Percentiles rank a stretch among this genome's conserved stretches.
Conservation (phyloP, 2,888 invertebrate genomes). For the Camptogramma bilineatum region DNA sequence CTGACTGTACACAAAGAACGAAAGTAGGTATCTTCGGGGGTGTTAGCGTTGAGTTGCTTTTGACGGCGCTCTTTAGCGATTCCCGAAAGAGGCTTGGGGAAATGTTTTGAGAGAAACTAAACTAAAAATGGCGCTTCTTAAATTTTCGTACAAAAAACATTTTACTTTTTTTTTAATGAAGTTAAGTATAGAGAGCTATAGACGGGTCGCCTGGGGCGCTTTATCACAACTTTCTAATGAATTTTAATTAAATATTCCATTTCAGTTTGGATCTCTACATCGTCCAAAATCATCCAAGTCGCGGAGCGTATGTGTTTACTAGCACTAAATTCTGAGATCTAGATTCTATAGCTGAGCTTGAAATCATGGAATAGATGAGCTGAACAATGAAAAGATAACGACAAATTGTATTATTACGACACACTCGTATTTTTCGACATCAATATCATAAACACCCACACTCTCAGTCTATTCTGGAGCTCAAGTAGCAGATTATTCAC, state of each 20-base stretch:
- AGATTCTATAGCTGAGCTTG: too few relatives aligned
- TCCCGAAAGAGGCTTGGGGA: constrained; percentile 2
- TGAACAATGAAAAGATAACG: background rate
- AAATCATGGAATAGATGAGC: too few relatives aligned
- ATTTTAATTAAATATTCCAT: background rate
- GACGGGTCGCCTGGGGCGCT: background rate
- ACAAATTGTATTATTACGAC: constrained; percentile 3
- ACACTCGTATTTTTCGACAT: constrained; percentile 3
- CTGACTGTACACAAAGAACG: background rate
- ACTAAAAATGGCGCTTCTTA: background rate
- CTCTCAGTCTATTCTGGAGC: constrained; percentile 1
- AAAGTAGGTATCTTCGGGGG: constrained; percentile 6
- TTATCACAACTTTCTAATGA: background rate
- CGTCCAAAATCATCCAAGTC: background rate
- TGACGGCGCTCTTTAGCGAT: constrained; percentile 13
- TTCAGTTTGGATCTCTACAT: background rate
- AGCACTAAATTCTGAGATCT: too few relatives aligned
- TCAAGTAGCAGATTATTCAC: background rate
- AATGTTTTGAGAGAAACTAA: background rate
- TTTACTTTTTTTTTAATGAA: background rate
- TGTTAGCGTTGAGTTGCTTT: constrained; percentile 19
- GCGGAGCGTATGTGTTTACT: too few relatives aligned
- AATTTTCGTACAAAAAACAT: background rate
- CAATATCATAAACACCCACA: background rate
- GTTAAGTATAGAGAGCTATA: background rate